These are phyloP conservation scores for Holcopasites calliopsidis DNA, from an alignment of 1,140 invertebrate genomes.

Conservation along the genomic window DNA sequence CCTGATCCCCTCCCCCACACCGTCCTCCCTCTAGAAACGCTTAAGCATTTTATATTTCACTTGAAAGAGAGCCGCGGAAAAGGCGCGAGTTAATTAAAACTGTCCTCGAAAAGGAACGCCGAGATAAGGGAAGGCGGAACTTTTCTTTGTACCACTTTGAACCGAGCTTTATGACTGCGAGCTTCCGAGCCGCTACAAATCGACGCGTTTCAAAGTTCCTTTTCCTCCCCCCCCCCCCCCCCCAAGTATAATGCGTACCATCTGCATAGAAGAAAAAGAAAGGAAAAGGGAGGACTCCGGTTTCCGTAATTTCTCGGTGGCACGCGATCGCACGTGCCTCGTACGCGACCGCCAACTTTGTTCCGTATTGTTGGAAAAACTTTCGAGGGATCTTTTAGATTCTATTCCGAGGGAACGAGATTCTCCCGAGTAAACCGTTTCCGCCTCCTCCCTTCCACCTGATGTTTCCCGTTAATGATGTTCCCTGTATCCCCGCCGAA, in stretches of 20 bases:
- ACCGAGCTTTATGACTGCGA: not conserved
- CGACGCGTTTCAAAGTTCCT: not conserved
- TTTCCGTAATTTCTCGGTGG: constrained; percentile 47
- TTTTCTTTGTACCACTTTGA: not conserved
- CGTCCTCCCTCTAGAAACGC: not conserved
- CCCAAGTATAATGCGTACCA: constrained; percentile 45
- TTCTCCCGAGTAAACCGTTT: not conserved
- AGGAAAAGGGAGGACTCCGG: constrained; percentile 2
- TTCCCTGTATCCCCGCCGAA: not conserved
- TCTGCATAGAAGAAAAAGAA: constrained; percentile 1
- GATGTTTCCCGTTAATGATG: not conserved
- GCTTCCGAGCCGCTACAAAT: not conserved
- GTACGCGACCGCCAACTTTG: not conserved
- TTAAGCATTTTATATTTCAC: not conserved
- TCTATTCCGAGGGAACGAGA: not conserved
- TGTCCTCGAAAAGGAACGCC: not conserved
- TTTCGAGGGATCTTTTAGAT: not conserved
- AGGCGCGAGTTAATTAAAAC: constrained; percentile 27
- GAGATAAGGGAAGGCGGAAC: not conserved
- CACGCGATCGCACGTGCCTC: constrained; percentile 55
- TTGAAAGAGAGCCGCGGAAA: not conserved
- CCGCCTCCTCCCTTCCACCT: not conserved
- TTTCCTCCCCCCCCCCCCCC: no score
- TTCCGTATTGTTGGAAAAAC: not conserved
- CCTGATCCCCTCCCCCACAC: not conserved